A percentile compares a stretch with the other conserved stretches of the same genome.
Evolutionary conservation across 2,113 vertebrate species (phyloP).

Genomic region (Paratilapia polleni): DNA sequence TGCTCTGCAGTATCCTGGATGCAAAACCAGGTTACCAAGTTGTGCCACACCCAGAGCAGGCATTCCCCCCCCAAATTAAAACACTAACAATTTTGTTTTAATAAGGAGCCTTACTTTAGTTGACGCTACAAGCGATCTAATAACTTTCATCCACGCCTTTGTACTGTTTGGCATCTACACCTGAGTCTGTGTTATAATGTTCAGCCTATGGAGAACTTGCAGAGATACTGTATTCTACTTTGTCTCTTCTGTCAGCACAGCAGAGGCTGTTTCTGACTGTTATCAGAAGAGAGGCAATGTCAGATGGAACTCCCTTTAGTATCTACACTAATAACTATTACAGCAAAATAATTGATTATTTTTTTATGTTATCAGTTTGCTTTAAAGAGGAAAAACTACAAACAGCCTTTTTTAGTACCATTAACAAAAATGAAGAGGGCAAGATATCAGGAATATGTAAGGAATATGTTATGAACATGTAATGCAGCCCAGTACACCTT

Average conservation of each 20-base stretch:
- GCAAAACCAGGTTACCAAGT: not conserved
- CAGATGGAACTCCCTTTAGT: not conserved
- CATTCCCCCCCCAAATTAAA: slow-evolving; percentile 25
- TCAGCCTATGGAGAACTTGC: not conserved
- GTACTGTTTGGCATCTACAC: not conserved
- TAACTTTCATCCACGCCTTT: not conserved
- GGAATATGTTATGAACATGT: not conserved
- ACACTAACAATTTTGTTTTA: slow-evolving; percentile 14
- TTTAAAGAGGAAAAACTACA: not conserved
- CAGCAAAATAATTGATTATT: not conserved
- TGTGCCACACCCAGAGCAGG: slow-evolving; percentile 24
- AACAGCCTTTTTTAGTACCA: not conserved
- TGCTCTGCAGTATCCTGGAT: not conserved
- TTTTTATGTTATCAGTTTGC: not conserved
- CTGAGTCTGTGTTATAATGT: not conserved
- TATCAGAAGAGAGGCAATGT: not conserved
- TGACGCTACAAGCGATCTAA: not conserved
- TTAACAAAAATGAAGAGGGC: not conserved
- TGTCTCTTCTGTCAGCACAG: not conserved
- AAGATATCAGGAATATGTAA: not conserved
- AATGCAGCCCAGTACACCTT: not conserved
- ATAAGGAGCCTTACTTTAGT: slow-evolving; percentile 1
- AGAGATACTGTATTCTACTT: not conserved
- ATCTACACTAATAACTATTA: not conserved
- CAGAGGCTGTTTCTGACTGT: not conserved